Evolutionary conservation across 2,797 vertebrate genomes (phyloP).

Genomic region (Megaceryle alcyon): DNA sequence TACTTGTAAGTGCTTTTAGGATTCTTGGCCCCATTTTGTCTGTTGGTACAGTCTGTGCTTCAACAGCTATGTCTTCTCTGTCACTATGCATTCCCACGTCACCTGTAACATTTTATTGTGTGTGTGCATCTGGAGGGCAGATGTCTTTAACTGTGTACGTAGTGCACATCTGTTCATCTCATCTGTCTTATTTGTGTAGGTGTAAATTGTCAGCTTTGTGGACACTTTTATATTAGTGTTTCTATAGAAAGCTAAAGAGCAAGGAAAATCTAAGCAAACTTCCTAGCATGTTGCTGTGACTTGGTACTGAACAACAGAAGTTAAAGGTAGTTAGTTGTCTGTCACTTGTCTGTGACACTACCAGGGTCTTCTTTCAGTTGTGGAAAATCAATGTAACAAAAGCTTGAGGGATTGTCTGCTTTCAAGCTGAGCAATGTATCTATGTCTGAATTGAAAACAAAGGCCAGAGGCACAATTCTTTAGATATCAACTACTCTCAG

Average conservation of each 20-base stretch:
- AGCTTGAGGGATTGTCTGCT: neutral
- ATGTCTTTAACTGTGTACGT: rapidly evolving
- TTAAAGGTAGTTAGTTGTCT: neutral
- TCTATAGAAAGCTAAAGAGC: neutral
- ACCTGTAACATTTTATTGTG: neutral
- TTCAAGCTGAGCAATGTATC: neutral
- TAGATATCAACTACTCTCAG: neutral
- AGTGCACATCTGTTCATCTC: neutral
- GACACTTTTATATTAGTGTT: neutral
- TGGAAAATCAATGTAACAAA: neutral
- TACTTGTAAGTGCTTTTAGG: conserved; percentile 89
- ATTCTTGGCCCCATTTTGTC: neutral
- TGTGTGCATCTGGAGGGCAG: rapidly evolving
- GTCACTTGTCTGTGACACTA: neutral
- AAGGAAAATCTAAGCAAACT: neutral
- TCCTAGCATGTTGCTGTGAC: neutral
- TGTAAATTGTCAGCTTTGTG: neutral
- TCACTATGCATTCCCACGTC: neutral
- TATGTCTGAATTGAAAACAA: neutral
- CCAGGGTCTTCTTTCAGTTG: neutral
- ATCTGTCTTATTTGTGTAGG: neutral
- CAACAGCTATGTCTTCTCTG: neutral
- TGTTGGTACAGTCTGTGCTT: neutral
- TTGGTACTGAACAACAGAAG: neutral
- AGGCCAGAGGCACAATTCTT: neutral